phyloP scores from a whole-genome alignment of 2,113 vertebrate genomes.

The Xerus inauris region DNA sequence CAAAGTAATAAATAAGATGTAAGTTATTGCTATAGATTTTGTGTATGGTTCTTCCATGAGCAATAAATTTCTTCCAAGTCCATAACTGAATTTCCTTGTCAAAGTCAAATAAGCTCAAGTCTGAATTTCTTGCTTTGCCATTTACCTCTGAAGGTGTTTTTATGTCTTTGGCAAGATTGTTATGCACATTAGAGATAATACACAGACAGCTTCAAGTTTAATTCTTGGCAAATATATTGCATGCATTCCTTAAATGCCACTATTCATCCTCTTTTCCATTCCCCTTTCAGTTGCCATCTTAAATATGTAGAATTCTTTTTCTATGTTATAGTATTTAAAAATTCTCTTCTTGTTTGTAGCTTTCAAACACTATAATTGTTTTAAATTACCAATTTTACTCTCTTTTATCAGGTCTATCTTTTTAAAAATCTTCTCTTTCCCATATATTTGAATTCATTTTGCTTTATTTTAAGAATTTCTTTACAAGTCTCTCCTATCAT shows the following conservation, averaged over 20 bases:
- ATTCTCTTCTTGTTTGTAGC: neutral
- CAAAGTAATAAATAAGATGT: neutral
- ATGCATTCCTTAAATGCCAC: neutral
- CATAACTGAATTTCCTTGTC: neutral
- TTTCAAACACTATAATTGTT: neutral
- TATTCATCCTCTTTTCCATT: neutral
- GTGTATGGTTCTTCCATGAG: neutral
- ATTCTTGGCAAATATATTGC: neutral
- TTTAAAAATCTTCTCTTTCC: neutral
- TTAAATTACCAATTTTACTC: neutral
- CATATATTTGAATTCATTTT: no score
- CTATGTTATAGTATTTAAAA: neutral
- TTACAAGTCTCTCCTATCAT: no score
- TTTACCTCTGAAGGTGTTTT: neutral
- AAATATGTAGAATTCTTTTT: constrained; percentile 1
- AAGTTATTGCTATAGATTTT: neutral
- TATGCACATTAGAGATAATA: neutral
- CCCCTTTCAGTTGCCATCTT: neutral
- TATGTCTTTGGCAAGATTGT: neutral
- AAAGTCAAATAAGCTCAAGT: constrained; percentile 21
- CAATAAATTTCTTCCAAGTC: neutral
- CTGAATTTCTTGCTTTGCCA: neutral
- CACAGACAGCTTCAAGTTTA: neutral
- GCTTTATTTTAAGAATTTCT: no score
- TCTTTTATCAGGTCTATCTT: neutral